Conservation (phyloP, 2,888 invertebrate genomes). For the Lomographa bimaculata region DNA sequence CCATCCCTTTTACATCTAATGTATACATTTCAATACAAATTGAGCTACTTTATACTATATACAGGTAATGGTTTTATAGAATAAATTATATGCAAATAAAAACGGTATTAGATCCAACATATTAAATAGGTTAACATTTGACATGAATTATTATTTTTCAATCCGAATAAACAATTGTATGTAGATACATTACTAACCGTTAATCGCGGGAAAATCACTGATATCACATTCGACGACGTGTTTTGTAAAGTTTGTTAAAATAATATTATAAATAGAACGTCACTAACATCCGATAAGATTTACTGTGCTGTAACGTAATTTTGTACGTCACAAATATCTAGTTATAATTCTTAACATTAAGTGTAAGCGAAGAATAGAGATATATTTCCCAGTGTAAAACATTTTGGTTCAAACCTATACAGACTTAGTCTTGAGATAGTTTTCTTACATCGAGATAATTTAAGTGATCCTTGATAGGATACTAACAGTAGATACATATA, state of each 20-base stretch:
- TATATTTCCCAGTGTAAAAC: constrained; percentile 10
- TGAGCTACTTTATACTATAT: neutral
- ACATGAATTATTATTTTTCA: too few species aligned
- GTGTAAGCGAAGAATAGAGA: constrained; percentile 20
- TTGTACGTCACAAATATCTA: too few species aligned
- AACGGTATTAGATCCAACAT: too few species aligned
- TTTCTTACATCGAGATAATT: neutral
- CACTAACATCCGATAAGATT: neutral
- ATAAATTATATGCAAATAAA: too few species aligned
- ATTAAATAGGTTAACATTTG: too few species aligned
- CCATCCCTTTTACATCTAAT: constrained; percentile 6
- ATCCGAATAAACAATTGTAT: too few species aligned
- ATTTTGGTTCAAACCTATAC: constrained; percentile 19
- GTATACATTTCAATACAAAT: constrained; percentile 3
- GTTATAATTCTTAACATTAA: too few species aligned
- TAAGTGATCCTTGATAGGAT: neutral
- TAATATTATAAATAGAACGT: neutral
- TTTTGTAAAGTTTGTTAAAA: neutral
- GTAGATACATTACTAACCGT: too few species aligned
- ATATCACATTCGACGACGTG: neutral
- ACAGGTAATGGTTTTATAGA: neutral
- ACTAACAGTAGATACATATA: neutral
- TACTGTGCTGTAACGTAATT: neutral
- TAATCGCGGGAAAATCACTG: too few species aligned
- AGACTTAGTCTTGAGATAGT: constrained; percentile 7